phyloP scores from a whole-genome alignment of 1,140 invertebrate species.

The Calephelis virginiensis region DNA sequence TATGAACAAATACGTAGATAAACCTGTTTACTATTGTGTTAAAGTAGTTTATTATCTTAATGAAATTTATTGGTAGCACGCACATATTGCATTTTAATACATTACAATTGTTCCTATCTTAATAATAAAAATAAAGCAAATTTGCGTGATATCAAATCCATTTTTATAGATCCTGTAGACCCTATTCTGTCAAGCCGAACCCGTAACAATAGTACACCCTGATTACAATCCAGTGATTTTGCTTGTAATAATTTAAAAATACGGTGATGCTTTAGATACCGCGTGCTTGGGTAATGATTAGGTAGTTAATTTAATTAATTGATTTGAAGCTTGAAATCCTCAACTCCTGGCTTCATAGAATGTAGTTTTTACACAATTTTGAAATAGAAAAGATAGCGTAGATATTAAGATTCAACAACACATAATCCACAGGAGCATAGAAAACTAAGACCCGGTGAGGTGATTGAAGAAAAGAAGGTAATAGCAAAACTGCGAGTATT shows the following conservation, averaged over 20 bases:
- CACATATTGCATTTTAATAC: constrained; percentile 22
- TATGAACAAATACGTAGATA: constrained; percentile 49
- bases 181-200: constrained; percentile 75
- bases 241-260: constrained; percentile 53
- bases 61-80: constrained; percentile 34
- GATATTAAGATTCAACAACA: constrained; percentile 73
- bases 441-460: constrained; percentile 95
- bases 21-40: constrained; percentile 47
- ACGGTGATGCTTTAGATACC: constrained; percentile 53
- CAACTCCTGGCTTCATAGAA: constrained; percentile 62
- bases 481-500: constrained; percentile 86
- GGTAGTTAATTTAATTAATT: constrained; percentile 51
- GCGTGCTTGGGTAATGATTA: constrained; percentile 55
- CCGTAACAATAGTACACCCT: constrained; percentile 64
- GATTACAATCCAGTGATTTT: constrained; percentile 48
- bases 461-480: constrained; percentile 95
- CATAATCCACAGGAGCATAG: constrained; percentile 79
- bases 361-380: constrained; percentile 40
- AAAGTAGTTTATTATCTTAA: constrained; percentile 45
- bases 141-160: constrained; percentile 28
- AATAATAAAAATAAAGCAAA: not conserved
- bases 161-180: constrained; percentile 48
- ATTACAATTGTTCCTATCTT: not conserved
- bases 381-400: constrained; percentile 45
- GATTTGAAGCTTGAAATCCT: constrained; percentile 54